Percentiles rank a stretch among this genome's conserved stretches.
Evolutionary conservation across 2,113 vertebrate genomes (phyloP).

Genomic region (Mustelus asterias): DNA sequence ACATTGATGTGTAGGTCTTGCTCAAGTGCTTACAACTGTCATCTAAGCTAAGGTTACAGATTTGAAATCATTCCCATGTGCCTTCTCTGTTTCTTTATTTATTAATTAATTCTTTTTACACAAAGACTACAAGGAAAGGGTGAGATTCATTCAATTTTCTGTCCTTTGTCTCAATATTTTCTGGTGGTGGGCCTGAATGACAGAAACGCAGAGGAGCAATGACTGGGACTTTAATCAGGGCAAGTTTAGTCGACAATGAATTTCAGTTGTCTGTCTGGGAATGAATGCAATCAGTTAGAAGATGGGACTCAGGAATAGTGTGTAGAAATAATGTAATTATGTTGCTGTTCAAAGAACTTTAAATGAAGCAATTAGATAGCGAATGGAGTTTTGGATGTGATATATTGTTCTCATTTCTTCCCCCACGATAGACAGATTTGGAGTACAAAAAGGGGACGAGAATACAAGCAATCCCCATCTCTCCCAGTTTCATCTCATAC

Average conservation of each 20-base stretch:
- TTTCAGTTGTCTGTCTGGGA: neutral
- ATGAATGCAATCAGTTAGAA: neutral
- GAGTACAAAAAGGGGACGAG: neutral
- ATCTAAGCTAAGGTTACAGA: neutral
- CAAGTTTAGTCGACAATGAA: neutral
- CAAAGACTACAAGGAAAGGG: neutral
- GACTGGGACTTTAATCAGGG: neutral
- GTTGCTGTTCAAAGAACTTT: neutral
- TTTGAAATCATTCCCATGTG: neutral
- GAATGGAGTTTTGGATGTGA: neutral
- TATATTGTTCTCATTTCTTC: neutral
- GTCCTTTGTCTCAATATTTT: neutral
- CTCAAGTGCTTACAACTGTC: neutral
- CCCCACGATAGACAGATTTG: neutral
- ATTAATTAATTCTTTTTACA: neutral
- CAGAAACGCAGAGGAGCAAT: neutral
- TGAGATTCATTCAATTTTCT: neutral
- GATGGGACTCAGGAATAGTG: neutral
- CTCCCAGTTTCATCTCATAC: neutral
- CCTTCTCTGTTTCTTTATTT: neutral
- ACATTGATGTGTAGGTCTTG: neutral
- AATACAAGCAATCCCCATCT: neutral
- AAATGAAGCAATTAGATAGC: neutral
- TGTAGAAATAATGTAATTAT: neutral
- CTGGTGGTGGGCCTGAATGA: neutral